These are phyloP conservation scores for Dioctria rufipes DNA, from an alignment of 2,888 invertebrate species.

Conservation along the genomic window DNA sequence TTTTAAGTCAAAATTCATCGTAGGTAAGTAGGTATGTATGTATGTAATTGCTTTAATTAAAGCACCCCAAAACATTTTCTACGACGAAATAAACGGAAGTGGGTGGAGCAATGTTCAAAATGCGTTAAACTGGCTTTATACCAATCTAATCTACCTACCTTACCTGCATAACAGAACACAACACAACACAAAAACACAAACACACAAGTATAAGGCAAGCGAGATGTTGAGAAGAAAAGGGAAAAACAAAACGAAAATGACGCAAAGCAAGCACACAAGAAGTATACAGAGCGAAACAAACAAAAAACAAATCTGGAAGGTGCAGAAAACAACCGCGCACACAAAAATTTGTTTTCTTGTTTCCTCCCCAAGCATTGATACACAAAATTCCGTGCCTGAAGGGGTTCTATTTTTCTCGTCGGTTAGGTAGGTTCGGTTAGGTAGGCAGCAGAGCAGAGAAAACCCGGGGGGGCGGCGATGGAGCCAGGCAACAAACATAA, in stretches of 20 bases:
- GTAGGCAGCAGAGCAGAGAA: neutral
- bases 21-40: too few species aligned
- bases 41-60: constrained; percentile 5
- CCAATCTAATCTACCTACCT: too few species aligned
- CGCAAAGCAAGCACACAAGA: neutral
- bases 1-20: too few species aligned
- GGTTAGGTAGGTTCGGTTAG: neutral
- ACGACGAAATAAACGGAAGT: neutral
- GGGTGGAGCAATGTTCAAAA: constrained; percentile 19
- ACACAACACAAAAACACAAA: neutral
- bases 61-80: neutral
- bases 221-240: neutral
- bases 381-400: neutral
- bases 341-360: constrained; percentile 1
- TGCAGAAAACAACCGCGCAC: neutral
- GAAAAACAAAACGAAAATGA: neutral
- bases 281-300: constrained; percentile 14
- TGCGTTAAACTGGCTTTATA: neutral
- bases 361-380: constrained; percentile 7
- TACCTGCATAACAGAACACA: neutral
- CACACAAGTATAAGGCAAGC: too few species aligned
- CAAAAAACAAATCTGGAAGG: constrained; percentile 27
- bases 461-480: too few species aligned
- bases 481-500: too few species aligned
- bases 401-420: neutral